Evolutionary conservation across 1,140 invertebrate species (phyloP).

Genomic region (Trachymyrmex cornetzi): DNA sequence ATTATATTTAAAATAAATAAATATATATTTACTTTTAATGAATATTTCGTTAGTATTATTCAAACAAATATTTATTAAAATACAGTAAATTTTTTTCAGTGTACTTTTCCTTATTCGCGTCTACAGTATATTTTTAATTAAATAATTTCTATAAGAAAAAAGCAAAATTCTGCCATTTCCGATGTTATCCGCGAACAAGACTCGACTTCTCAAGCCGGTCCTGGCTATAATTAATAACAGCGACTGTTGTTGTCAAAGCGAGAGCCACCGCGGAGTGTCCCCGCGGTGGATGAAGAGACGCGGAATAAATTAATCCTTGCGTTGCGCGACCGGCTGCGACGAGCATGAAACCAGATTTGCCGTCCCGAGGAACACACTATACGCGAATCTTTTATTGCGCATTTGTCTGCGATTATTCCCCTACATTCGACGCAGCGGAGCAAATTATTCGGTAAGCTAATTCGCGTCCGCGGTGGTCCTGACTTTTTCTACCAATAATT

Average conservation of each 20-base stretch:
- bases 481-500: slow-evolving; percentile 4
- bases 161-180: background rate
- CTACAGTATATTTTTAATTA: background rate
- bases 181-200: background rate
- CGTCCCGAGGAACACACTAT: slow-evolving; percentile 5
- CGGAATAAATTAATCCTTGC: slow-evolving; percentile 40
- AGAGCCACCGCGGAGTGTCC: slow-evolving; percentile 10
- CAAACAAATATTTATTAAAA: too few relatives aligned
- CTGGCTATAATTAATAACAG: slow-evolving; percentile 35
- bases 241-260: slow-evolving; percentile 42
- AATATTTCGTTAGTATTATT: too few relatives aligned
- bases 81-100: too few relatives aligned
- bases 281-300: slow-evolving; percentile 1
- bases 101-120: background rate
- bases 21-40: too few relatives aligned
- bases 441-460: slow-evolving; percentile 31
- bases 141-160: background rate
- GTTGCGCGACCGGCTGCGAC: slow-evolving; percentile 3
- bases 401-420: background rate
- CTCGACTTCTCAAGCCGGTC: background rate
- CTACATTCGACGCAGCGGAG: background rate
- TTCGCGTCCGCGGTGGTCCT: slow-evolving; percentile 7
- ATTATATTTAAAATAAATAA: too few relatives aligned
- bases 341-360: slow-evolving; percentile 50
- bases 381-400: slow-evolving; percentile 1